phyloP scores from a whole-genome alignment of 2,113 vertebrate species.

The Nymphicus hollandicus region DNA sequence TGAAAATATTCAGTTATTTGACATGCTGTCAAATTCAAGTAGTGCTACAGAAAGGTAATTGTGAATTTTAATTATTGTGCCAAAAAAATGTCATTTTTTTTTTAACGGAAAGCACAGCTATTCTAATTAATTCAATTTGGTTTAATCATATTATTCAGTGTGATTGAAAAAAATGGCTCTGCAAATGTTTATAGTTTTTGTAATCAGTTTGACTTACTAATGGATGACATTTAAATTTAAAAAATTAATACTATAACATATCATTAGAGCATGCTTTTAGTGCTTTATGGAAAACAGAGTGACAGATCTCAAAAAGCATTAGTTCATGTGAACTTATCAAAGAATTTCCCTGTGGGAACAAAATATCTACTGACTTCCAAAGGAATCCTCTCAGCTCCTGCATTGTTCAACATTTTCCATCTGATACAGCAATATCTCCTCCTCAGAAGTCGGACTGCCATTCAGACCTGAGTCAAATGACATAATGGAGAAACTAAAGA shows the following conservation, averaged over 20 bases:
- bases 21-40: background rate
- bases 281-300: background rate
- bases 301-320: background rate
- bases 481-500: background rate
- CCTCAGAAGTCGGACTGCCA: background rate
- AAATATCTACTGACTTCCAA: background rate
- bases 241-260: background rate
- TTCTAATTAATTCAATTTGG: background rate
- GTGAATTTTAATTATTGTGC: background rate
- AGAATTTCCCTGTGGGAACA: background rate
- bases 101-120: background rate
- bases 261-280: background rate
- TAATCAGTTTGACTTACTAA: background rate
- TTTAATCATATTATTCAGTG: background rate
- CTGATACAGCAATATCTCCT: background rate
- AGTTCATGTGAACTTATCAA: background rate
- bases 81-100: background rate
- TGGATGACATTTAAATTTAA: background rate
- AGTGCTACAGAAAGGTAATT: background rate
- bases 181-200: background rate
- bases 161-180: background rate
- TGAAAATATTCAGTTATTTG: background rate
- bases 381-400: background rate
- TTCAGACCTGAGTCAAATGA: background rate
- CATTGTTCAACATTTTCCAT: background rate